Base-by-base conservation (phyloP, 2,113 vertebrate genomes). In the Dicrurus megarhynchus region DNA sequence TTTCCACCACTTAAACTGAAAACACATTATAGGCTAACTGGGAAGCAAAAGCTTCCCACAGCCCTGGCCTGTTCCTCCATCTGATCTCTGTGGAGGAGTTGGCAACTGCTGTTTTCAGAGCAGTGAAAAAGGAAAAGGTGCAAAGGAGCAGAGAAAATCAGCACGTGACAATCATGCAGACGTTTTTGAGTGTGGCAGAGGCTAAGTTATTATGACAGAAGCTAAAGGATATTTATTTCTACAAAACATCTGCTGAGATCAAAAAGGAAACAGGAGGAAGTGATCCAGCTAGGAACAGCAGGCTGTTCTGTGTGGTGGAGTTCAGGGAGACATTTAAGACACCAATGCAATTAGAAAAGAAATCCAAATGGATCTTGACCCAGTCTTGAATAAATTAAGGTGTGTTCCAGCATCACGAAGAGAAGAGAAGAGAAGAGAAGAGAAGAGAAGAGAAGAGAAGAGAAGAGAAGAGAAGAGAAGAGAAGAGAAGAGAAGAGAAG, bases 1-100 rank as follows among this genome's bases (percentile, higher is more conserved):
- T 97, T 97, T 95, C 88, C 90, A 94, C 93, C 90, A 74, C 90
- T 96, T 93, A 91, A 64, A 80, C 7, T 76, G 84, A 87, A 91
- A 96, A 88, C 35, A 23, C 84, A 64, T 92, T 90, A 87, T 13
- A 90, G 78, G 65, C 61, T 73, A 92, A 86, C 42, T 15, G 84
- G 77, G 57, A 71, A 95, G 77, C 63, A 75, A 93, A 84, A 95
- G 88, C 74, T 47, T 91, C 41, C 11, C 90, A 93, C 74, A 81
- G 75, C 63, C 64, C 60, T 78, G 89, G 81, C 86, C 65, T 49
- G 53, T 35, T 90, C 69, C 74, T 79, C 76, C 75, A 44, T 56
- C 92, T 87, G 85, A 86, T 94, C 87, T 93, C 94, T 86, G 65
- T 11, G 46, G 90, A 91, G 78, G 68, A 74, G 64, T 12, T 65